Conservation (phyloP, 2,797 vertebrate species). For the Pyrocephalus nanus region DNA sequence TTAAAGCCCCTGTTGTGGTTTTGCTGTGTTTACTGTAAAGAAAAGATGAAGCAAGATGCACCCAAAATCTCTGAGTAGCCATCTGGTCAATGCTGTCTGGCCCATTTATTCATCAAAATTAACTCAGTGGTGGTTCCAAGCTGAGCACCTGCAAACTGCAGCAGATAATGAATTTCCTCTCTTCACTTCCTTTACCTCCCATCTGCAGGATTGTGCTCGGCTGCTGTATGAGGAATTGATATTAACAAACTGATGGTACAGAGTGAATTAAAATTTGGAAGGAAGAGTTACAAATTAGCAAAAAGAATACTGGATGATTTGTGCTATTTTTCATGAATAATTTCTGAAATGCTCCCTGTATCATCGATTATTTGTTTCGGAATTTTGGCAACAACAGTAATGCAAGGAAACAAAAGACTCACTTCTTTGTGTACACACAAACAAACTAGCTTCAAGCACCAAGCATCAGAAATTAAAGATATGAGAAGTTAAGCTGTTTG, state of each 20-base stretch:
- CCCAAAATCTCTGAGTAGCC: not conserved
- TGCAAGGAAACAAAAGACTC: not conserved
- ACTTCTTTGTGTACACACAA: not conserved
- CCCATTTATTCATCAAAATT: conserved; percentile 29
- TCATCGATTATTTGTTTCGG: not conserved
- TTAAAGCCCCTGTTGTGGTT: not conserved
- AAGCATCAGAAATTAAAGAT: not conserved
- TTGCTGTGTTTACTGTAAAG: not conserved
- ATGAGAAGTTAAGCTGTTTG: not conserved
- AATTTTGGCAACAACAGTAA: not conserved
- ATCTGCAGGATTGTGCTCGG: not conserved
- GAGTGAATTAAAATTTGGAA: not conserved
- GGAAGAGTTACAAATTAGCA: not conserved
- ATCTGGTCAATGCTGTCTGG: conserved; percentile 5
- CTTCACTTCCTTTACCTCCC: not conserved
- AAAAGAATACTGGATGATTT: not conserved
- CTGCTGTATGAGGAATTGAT: not conserved
- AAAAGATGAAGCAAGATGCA: not conserved
- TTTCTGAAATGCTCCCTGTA: not conserved
- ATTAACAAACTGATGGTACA: not conserved
- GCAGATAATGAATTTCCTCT: conserved; percentile 1
- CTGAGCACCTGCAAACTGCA: conserved; percentile 6
- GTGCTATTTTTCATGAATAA: not conserved
- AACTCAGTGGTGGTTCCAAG: not conserved
- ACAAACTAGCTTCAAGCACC: not conserved